Base-by-base conservation (phyloP, 1,140 invertebrate genomes). In the Danaus plexippus region DNA sequence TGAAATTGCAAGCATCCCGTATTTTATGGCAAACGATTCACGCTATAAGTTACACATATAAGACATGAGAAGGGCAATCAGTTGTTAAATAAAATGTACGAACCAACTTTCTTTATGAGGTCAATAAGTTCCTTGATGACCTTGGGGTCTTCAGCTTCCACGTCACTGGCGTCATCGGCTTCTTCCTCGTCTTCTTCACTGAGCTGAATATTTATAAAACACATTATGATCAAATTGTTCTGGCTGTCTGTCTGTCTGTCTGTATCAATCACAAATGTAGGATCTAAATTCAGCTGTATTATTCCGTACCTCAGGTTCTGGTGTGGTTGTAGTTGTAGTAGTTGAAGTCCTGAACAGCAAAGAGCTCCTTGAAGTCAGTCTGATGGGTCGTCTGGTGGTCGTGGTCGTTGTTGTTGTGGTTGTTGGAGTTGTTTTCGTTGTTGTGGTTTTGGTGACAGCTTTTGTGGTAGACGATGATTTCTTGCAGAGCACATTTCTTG, bases 61-160 rank as follows among this genome's bases (percentile, higher is more conserved):
- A n/a, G n/a, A 22, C 18, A 22, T 22, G 2, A 22, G 18, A 22
- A 22, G 18, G 18, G 6, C 18, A 22, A 22, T 22, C 18, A 22
- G 18, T 22, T 22, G 18, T 22, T 22, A 6, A 22, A 22, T 22
- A 22, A 2, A 32, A 32, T 32, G 22, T 32, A 84, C 77, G 77
- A 65, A 74, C 94, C 93, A 57, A 94, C 92, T 91, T 95, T 95
- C 73, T 93, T 94, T 46, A 96, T 96, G 0, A 96, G 85, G 63
- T 92, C 92, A 45, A 96, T 92, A 0, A 96, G 80, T 75, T 96
- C 94, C 75, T 95, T 95, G 45, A 96, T 94, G 1, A 95, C 93
- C 76, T 89, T 91, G 0, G 94, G 94, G 84, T 96, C 94, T 83
- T 95, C 93, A 72, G 94, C 92, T 9, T 89, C 87, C 13, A 75